Conservation (phyloP, 2,888 invertebrate genomes). For the Synergus gifuensis region DNA sequence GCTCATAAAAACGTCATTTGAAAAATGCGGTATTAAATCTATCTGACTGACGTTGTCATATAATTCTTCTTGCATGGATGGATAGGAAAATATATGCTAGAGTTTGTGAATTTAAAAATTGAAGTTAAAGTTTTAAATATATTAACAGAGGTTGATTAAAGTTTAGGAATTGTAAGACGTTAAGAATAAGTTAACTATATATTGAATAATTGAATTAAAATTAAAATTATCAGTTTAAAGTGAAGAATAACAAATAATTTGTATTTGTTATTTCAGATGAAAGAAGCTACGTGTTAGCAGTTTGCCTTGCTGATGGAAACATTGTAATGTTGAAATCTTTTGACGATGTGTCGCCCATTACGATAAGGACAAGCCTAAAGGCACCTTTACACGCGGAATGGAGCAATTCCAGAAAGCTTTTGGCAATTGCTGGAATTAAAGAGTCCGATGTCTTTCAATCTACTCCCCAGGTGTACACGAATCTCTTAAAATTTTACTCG, state of each 20-base stretch:
- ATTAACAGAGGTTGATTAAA: not conserved
- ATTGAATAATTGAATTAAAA: too few species aligned
- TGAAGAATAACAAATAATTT: constrained; percentile 42
- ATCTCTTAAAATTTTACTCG: constrained; percentile 94
- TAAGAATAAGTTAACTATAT: too few species aligned
- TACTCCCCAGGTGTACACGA: constrained; percentile 83
- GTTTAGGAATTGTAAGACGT: too few species aligned
- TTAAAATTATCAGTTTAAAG: not conserved
- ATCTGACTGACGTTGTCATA: not conserved
- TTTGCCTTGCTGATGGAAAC: constrained; percentile 93
- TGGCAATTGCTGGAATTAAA: constrained; percentile 93
- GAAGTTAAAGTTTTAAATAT: not conserved
- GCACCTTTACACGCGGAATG: constrained; percentile 95
- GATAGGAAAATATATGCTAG: not conserved
- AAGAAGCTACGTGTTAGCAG: constrained; percentile 89
- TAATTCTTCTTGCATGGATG: not conserved
- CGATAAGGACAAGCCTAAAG: constrained; percentile 89
- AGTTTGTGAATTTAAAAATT: not conserved
- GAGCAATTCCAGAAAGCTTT: constrained; percentile 95
- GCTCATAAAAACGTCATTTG: constrained; percentile 10
- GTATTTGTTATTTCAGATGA: constrained; percentile 77
- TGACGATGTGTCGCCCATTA: constrained; percentile 95
- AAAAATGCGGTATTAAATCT: not conserved
- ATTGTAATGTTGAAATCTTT: constrained; percentile 93
- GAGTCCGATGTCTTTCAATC: constrained; percentile 69